Evolutionary conservation across 1,140 invertebrate species (phyloP), one percentile per base, ranked within the genome.

Genomic region (Nasonia longicornis): DNA sequence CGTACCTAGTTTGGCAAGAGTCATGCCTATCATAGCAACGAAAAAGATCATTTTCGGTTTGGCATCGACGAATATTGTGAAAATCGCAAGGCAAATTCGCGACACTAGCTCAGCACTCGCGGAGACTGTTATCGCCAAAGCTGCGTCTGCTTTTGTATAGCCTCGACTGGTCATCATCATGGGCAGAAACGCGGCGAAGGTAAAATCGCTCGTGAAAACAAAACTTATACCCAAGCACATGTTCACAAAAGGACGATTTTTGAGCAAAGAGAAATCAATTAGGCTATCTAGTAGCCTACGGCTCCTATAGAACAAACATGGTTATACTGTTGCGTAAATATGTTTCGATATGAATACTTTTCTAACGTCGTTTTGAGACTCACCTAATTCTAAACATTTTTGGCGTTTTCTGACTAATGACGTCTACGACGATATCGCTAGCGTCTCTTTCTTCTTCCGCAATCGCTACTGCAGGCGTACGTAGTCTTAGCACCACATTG

Each of bases 21-120:
- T 83, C 86, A 89, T 88, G 7, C 78, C 83, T 52, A 90, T 87
- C 88, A 88, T 90, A 1, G 89, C 89, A 1, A 69, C 48, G 77
- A 90, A 90, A n/a, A 90, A 90, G 8, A 90, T 82, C 7, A 87
- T 85, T 72, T 88, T 90, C 0, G 89, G 85, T 66, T 87, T 86
- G 10, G 84, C 86, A 16, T 88, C 81, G 1, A 90, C 78, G 35
- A 89, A 82, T 3, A 89, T 10, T 11, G 88, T 89, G 66, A 91
- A 89, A 42, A 88, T 71, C 0, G 88, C 86, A 0, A 90, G 72
- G 22, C 88, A 69, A 75, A 91, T 86, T 58, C 87, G 86, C 0
- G 89, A 90, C 0, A 84, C 78, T 6, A 90, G 80, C 82, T 91
- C 90, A 0, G 89, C 87, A 26, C 86, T 73, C 2, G 88, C 89